Percentiles rank a stretch among this genome's conserved stretches.
Conservation (phyloP, 2,888 invertebrate genomes). For the Ischnura elegans region DNA sequence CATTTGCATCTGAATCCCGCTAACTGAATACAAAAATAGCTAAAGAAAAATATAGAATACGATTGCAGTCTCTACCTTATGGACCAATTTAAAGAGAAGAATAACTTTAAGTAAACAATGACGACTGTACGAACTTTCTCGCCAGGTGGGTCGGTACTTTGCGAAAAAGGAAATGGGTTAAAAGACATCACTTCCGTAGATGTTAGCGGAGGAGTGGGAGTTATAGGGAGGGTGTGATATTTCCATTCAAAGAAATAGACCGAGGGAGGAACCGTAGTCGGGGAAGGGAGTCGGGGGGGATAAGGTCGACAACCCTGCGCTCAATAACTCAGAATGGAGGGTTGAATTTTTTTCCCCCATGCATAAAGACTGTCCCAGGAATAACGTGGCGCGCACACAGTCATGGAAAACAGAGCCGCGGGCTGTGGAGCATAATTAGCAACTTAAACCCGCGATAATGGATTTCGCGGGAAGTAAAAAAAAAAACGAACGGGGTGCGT, state of each 20-base stretch:
- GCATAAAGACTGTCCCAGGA: constrained; percentile 25
- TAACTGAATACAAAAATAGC: too few relatives aligned
- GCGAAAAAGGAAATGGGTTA: not conserved
- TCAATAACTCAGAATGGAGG: constrained; percentile 23
- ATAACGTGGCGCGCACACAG: not conserved
- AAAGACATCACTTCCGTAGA: not conserved
- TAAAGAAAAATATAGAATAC: too few relatives aligned
- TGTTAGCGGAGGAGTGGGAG: not conserved
- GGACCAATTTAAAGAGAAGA: too few relatives aligned
- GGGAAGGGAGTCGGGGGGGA: not conserved
- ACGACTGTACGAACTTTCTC: too few relatives aligned
- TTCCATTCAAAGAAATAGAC: constrained; percentile 9
- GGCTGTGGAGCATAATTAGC: constrained; percentile 22
- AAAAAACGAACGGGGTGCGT: not conserved
- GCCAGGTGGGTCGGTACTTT: too few relatives aligned
- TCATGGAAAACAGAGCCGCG: not conserved
- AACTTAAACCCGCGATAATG: not conserved
- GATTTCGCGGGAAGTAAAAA: not conserved
- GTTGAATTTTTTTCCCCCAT: not conserved
- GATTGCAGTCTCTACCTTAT: too few relatives aligned
- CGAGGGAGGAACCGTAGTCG: not conserved
- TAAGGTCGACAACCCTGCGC: constrained; percentile 34
- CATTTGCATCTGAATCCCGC: too few relatives aligned
- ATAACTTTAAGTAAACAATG: too few relatives aligned
- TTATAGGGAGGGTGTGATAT: not conserved